Percentiles rank a stretch among this genome's conserved stretches.
These are phyloP conservation scores for Oxystoma pomonae DNA, from an alignment of 2,888 invertebrate genomes.

Conservation along the genomic window DNA sequence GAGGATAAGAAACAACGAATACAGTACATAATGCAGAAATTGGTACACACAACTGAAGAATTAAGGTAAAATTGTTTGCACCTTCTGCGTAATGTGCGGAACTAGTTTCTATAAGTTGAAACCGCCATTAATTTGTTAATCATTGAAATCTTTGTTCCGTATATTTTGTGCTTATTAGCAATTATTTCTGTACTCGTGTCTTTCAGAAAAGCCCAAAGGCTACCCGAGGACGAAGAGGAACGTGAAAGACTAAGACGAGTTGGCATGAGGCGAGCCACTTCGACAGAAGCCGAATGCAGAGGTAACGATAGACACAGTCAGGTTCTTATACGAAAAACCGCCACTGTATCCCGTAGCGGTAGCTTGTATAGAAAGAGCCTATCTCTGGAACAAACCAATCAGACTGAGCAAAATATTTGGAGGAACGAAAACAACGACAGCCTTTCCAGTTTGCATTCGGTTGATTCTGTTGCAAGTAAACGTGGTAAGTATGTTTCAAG, in stretches of 20 bases:
- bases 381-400: constrained; percentile 65
- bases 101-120: no score
- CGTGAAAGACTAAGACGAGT: constrained; percentile 48
- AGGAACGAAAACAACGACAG: constrained; percentile 82
- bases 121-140: no score
- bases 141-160: no score
- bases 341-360: constrained; percentile 36
- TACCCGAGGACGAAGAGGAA: constrained; percentile 53
- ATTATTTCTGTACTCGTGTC: no score
- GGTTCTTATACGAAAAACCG: constrained; percentile 28
- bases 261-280: constrained; percentile 52
- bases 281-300: constrained; percentile 58
- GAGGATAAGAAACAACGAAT: constrained; percentile 44
- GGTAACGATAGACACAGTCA: no score
- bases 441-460: constrained; percentile 76
- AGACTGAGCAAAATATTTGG: constrained; percentile 68
- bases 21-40: constrained; percentile 54
- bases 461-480: no score
- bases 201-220: constrained; percentile 49
- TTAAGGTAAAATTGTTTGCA: no score
- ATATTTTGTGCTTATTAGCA: no score
- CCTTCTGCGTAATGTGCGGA: no score
- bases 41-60: constrained; percentile 72
- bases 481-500: no score
- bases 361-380: constrained; percentile 66